Evolutionary conservation across 2,113 vertebrate species (phyloP).

Genomic region (Tichodroma muraria): DNA sequence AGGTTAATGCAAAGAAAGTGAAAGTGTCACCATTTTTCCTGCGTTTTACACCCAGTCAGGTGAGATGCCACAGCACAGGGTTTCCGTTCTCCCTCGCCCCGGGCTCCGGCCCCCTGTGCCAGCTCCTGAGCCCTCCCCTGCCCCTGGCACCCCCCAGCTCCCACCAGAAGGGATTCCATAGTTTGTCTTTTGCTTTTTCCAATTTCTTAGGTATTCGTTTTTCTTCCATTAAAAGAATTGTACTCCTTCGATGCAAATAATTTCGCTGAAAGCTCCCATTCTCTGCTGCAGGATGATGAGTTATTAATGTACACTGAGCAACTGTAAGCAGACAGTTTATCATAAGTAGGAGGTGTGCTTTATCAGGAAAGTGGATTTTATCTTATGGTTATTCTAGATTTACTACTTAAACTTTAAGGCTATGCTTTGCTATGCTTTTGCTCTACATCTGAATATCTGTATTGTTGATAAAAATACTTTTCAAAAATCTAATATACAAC

Average conservation of each 20-base stretch:
- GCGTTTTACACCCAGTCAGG: background rate
- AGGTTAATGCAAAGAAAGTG: constrained; percentile 5
- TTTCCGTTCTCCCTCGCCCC: background rate
- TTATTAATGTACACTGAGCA: background rate
- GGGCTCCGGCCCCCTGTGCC: background rate
- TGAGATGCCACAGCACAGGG: background rate
- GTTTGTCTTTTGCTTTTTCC: background rate
- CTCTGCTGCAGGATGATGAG: background rate
- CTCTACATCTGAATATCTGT: constrained; percentile 32
- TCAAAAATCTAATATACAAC: constrained; percentile 50
- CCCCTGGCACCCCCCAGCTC: background rate
- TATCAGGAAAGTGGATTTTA: constrained; percentile 15
- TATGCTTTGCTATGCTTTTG: background rate
- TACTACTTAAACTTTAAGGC: constrained; percentile 48
- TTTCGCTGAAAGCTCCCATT: background rate
- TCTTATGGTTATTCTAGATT: background rate
- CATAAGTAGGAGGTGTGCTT: constrained; percentile 38
- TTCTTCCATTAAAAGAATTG: background rate
- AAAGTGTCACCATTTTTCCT: background rate
- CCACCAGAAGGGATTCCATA: background rate
- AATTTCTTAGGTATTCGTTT: background rate
- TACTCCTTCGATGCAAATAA: background rate
- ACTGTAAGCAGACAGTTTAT: constrained; percentile 21
- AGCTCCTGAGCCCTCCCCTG: background rate
- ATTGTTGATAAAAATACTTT: constrained; percentile 54